phyloP scores from a whole-genome alignment of 2,888 invertebrate genomes.

The Zygogramma bicolorata region DNA sequence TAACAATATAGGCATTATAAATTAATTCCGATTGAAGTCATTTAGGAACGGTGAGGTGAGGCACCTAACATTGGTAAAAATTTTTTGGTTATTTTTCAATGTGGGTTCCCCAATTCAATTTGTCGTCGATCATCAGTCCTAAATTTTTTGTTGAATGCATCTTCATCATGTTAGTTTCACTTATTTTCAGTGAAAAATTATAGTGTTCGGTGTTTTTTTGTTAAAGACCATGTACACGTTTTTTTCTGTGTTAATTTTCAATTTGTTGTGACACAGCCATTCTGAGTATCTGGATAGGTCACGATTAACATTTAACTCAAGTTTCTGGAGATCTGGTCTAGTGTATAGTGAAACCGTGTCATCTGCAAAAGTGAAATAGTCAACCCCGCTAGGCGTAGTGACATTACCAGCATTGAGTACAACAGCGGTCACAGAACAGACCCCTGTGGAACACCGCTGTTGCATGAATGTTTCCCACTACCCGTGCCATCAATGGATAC shows the following conservation, averaged over 20 bases:
- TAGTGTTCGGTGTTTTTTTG: not conserved
- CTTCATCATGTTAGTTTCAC: not conserved
- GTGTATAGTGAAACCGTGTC: not conserved
- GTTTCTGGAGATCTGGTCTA: not conserved
- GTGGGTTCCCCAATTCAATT: not conserved
- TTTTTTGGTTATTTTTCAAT: too few relatives aligned
- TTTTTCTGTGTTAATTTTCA: not conserved
- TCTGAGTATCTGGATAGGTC: constrained; percentile 4
- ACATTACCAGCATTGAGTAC: not conserved
- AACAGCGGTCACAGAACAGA: not conserved
- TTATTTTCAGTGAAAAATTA: constrained; percentile 6
- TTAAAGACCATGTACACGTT: not conserved
- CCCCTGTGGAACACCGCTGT: constrained; percentile 1
- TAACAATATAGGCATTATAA: too few relatives aligned
- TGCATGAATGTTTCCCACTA: constrained; percentile 2
- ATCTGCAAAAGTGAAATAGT: constrained; percentile 10
- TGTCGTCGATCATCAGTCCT: not conserved
- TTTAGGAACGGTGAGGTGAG: too few relatives aligned
- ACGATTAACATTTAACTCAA: not conserved
- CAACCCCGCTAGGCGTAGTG: not conserved
- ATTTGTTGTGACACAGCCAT: not conserved
- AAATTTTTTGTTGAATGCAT: not conserved
- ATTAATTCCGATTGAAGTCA: too few relatives aligned
- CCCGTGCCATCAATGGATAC: constrained; percentile 5
- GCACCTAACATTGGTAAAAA: too few relatives aligned